Evolutionary conservation across 2,113 vertebrate genomes (phyloP).

Genomic region (Butorides virescens): DNA sequence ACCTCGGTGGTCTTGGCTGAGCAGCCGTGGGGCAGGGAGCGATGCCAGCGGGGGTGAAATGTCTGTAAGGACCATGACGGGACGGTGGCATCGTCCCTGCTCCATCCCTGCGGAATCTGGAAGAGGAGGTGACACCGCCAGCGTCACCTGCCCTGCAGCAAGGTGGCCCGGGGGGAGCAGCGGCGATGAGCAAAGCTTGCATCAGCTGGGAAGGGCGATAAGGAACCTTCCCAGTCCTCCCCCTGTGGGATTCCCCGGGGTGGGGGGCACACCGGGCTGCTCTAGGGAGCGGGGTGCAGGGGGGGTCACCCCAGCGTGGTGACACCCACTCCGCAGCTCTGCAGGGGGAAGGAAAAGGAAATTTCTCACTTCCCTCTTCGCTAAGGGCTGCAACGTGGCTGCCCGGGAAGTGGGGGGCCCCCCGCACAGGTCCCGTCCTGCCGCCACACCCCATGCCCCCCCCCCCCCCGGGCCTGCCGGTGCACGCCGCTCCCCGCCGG

Average conservation of each 20-base stretch:
- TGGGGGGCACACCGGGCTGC: background rate
- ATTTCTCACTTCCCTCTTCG: background rate
- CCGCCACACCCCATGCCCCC: background rate
- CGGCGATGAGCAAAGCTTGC: background rate
- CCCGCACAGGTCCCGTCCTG: background rate
- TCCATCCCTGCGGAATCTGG: background rate
- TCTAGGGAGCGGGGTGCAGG: background rate
- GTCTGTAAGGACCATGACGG: accelerated
- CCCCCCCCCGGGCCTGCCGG: background rate
- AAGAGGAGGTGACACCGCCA: background rate
- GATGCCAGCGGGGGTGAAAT: accelerated
- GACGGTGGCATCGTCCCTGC: background rate
- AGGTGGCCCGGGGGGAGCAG: background rate
- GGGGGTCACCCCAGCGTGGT: background rate
- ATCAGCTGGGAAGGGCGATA: background rate
- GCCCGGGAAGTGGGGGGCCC: background rate
- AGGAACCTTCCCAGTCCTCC: background rate
- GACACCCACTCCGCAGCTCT: background rate
- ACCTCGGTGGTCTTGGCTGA: accelerated
- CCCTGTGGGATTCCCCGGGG: background rate
- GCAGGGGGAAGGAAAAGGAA: conserved; percentile 6
- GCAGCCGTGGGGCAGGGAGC: accelerated
- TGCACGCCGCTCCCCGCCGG: background rate
- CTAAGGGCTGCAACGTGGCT: background rate
- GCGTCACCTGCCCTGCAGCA: background rate